Evolutionary conservation across 2,888 invertebrate genomes (phyloP), one percentile per base, ranked within the genome.

Genomic region (Eucera pruinosa): DNA sequence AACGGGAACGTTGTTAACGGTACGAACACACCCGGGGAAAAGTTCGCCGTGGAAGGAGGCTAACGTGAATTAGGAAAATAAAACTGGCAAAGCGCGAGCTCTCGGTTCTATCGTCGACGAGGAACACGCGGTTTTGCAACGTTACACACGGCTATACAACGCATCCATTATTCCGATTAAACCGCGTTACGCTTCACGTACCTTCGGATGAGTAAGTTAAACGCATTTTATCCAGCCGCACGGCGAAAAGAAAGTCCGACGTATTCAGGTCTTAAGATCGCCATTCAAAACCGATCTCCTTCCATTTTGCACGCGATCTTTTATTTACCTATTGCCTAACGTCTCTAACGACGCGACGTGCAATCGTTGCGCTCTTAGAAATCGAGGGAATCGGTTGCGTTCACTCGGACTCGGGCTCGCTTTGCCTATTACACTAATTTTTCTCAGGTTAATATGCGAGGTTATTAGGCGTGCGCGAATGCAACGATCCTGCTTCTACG

Each of bases 51-150:
- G 75, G 66, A 75, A 66, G 36, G 74, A 74, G 75, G 75, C 47
- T 60, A 75, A 66, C 75, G 75, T 27, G 60, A 75, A 74, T 75
- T 74, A 55, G 75, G 75, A 47, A 66, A 75, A 75, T 75, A 74
- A 75, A 74, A 75, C 66, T 47, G 54, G 45, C 47, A 30, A 54
- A 36, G 9, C 36, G 41, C 43, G 57, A 36, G 45, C 66, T 13
- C 36, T n/a, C n/a, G n/a, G 33, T 43, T 47, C 71, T 75, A 74
- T 75, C 66, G 25, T 20, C 66, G 41, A 23, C 23, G 58, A 41
- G n/a, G 45, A 25, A 39, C 45, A 54, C 25, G 18, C 39, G 39
- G 57, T 57, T 64, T 58, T 47, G 47, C 72, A 54, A 45, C 30
- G 23, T 13, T 15, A 30, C 52, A 25, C 41, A 15, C 61, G 30